Percentiles rank a stretch among this genome's conserved stretches.
phyloP scores from a whole-genome alignment of 2,113 vertebrate genomes.

The Thermophis baileyi region DNA sequence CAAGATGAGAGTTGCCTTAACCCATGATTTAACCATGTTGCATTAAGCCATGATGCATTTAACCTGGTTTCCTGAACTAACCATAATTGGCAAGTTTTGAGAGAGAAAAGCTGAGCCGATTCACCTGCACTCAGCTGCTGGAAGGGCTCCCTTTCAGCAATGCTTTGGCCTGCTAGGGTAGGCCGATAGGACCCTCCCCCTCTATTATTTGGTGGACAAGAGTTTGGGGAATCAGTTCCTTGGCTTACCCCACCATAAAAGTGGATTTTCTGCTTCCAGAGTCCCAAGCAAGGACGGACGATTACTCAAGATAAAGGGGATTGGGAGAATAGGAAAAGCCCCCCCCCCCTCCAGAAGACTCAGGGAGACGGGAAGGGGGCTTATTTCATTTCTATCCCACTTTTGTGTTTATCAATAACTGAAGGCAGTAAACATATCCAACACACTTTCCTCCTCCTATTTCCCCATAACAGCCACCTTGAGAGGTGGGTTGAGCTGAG shows the following conservation, averaged over 20 bases:
- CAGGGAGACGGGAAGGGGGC: not conserved
- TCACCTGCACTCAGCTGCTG: not conserved
- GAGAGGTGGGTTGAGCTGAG: not conserved
- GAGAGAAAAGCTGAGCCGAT: not conserved
- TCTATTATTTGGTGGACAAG: not conserved
- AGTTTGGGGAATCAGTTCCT: not conserved
- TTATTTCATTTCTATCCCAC: not conserved
- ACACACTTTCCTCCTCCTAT: not conserved
- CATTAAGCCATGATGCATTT: not conserved
- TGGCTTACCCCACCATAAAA: not conserved
- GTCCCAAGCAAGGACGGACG: not conserved
- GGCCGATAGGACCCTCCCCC: fast-evolving
- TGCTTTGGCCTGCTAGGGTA: not conserved
- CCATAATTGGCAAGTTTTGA: not conserved
- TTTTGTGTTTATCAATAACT: not conserved
- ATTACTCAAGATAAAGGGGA: not conserved
- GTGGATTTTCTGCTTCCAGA: not conserved
- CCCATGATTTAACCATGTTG: not conserved
- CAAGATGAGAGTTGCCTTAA: not conserved
- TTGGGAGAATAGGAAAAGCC: not conserved
- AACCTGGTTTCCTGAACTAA: not conserved
- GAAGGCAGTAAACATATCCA: not conserved
- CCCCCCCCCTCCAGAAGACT: not conserved
- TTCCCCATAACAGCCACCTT: not conserved
- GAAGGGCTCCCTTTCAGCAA: not conserved